These are phyloP conservation scores for Pseudomyrmex concolor DNA, from an alignment of 1,140 invertebrate species.

Conservation along the genomic window DNA sequence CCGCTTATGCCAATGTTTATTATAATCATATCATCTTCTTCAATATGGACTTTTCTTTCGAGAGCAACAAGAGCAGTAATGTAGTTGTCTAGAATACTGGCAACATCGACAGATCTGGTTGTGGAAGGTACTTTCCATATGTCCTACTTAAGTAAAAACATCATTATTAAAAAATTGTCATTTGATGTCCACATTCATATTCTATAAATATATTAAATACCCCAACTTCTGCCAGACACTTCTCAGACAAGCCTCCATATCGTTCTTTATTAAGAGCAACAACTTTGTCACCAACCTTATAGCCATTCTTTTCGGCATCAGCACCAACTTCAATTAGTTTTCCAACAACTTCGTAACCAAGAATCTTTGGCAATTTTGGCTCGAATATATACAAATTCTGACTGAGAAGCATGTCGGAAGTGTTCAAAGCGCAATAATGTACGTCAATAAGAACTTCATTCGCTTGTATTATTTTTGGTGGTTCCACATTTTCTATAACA, in stretches of 20 bases:
- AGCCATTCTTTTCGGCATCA: slow-evolving; percentile 74
- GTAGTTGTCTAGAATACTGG: slow-evolving; percentile 86
- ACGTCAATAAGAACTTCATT: slow-evolving; percentile 86
- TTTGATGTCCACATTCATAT: neutral
- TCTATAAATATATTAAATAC: slow-evolving; percentile 76
- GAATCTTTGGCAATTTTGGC: slow-evolving; percentile 84
- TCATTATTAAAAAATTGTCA: slow-evolving; percentile 19
- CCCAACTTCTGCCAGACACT: slow-evolving; percentile 83
- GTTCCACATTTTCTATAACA: slow-evolving; percentile 81
- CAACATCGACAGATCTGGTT: slow-evolving; percentile 83
- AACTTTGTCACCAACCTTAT: slow-evolving; percentile 84
- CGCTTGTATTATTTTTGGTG: slow-evolving; percentile 74
- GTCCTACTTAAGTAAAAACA: slow-evolving; percentile 82
- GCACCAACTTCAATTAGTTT: slow-evolving; percentile 83
- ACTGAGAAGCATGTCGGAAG: slow-evolving; percentile 85
- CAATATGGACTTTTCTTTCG: slow-evolving; percentile 84
- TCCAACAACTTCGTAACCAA: slow-evolving; percentile 87
- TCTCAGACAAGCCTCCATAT: slow-evolving; percentile 86
- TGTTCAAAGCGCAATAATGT: slow-evolving; percentile 87
- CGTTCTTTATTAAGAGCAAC: slow-evolving; percentile 85
- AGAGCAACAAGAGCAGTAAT: slow-evolving; percentile 87
- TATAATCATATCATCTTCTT: slow-evolving; percentile 85
- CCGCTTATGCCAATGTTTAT: slow-evolving; percentile 87
- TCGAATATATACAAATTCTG: slow-evolving; percentile 84
- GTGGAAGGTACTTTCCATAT: slow-evolving; percentile 86